Evolutionary conservation across 2,797 vertebrate genomes (phyloP), one percentile per base, ranked within the genome.

Genomic region (Alosa sapidissima): DNA sequence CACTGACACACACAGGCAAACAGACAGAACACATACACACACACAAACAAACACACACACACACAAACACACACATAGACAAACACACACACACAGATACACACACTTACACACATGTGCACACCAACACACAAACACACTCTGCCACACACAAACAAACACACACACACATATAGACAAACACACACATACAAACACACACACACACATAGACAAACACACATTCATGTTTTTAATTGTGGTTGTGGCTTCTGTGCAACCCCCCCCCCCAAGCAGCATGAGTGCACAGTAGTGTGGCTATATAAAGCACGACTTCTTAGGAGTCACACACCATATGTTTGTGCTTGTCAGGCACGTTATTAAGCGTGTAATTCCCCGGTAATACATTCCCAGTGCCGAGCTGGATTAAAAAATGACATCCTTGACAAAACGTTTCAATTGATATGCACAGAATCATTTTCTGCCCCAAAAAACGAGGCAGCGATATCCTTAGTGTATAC

Each of bases 361-460:
- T 45, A 75, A 41, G 68, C 68, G 9, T 75, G 68, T 75, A 75
- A 75, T 75, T 75, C 68, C 33, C 33, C 33, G 0, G 11, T 75
- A 75, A 75, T 75, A 75, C 68, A 41, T 41, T 75, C 33, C 36
- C 1, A 45, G 68, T 16, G 36, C 33, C 13, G 11, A 75, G 68
- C 68, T 41, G 68, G 68, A 75, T 75, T 75, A 75, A 75, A 41
- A 75, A 36, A 75, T 45, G 68, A 75, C 68, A 75, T 75, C 68
- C 68, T 75, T 75, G 36, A 75, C 33, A 75, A 19, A 75, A 14
- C 11, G 24, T 72, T 72, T 36, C 28, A 41, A 72, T 28, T 72
- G 65, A 75, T 75, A 75, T 75, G 14, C 68, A 75, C 9, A 16
- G 36, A 75, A 75, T 75, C 36, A 41, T 33, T 41, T 36, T 41